Conservation (phyloP, 92 coral and sea anemone species). For the Desmophyllum pertusum region DNA sequence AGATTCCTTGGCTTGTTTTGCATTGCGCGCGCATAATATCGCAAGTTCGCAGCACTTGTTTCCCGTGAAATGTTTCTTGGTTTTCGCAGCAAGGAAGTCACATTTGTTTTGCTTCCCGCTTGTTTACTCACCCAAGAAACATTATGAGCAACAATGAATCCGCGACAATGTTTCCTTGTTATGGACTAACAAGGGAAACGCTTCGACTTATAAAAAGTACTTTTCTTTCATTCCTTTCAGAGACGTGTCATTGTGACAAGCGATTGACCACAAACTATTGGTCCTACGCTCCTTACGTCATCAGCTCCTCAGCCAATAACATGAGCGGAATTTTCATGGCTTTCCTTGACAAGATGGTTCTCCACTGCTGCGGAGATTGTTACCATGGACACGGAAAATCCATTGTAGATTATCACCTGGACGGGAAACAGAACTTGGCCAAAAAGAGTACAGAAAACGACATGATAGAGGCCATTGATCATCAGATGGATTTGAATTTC, state of each 20-base stretch:
- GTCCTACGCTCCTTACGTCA: conserved; percentile 45
- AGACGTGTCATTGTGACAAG: conserved; percentile 56
- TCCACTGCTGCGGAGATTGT: conserved; percentile 62
- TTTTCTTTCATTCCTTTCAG: conserved; percentile 13
- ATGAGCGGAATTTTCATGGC: conserved; percentile 58
- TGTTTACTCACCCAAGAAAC: too few species aligned
- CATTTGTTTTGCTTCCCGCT: too few species aligned
- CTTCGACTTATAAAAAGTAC: too few species aligned
- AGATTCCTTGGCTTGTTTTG: too few species aligned
- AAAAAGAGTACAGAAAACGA: background rate
- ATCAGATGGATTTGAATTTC: conserved; percentile 38
- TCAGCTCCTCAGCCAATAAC: conserved; percentile 32
- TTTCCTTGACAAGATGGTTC: conserved; percentile 50
- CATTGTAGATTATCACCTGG: background rate
- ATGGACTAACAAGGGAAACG: too few species aligned
- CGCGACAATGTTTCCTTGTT: too few species aligned
- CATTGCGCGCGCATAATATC: too few species aligned
- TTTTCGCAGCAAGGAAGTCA: too few species aligned
- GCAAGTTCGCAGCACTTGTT: too few species aligned
- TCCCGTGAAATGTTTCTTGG: too few species aligned
- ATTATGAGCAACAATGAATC: too few species aligned
- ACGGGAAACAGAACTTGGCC: background rate
- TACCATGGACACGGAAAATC: conserved; percentile 25
- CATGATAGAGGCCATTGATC: background rate
- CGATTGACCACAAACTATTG: conserved; percentile 47